phyloP scores from a whole-genome alignment of 1,140 invertebrate genomes.

The Bilobella aurantiaca region DNA sequence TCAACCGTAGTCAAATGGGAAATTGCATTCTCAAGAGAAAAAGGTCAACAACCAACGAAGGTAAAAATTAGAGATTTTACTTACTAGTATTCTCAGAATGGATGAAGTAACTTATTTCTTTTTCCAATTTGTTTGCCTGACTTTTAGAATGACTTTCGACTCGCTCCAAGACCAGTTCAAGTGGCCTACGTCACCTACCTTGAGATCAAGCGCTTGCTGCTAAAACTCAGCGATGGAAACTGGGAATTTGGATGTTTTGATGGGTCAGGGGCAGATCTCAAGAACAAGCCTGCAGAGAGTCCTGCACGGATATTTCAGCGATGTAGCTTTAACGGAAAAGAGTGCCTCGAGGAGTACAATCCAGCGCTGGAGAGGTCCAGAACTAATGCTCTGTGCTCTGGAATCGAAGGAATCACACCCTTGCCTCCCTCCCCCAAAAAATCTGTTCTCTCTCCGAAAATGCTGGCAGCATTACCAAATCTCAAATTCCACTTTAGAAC shows the following conservation, averaged over 20 bases:
- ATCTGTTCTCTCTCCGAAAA: neutral
- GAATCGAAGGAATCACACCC: neutral
- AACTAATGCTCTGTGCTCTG: neutral
- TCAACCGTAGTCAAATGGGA: constrained; percentile 15
- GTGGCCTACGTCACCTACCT: constrained; percentile 68
- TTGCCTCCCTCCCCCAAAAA: neutral
- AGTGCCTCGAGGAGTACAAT: neutral
- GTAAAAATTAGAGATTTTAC: constrained; percentile 11
- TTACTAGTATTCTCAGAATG: neutral
- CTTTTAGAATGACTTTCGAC: constrained; percentile 61
- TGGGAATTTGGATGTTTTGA: neutral
- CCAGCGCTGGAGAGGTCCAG: neutral
- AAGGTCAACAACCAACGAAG: constrained; percentile 10
- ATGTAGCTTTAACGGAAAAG: neutral
- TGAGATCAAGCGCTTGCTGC: constrained; percentile 10
- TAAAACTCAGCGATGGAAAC: neutral
- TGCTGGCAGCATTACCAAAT: neutral
- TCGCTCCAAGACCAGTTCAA: constrained; percentile 56
- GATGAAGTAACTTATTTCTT: constrained; percentile 12
- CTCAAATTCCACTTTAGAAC: neutral
- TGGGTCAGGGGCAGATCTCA: neutral
- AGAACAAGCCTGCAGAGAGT: neutral
- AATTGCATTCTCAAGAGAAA: constrained; percentile 6
- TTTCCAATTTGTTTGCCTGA: too few relatives aligned
- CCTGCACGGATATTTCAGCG: neutral